Evolutionary conservation across 1,140 invertebrate species (phyloP), one percentile per base, ranked within the genome.

Genomic region (Pollicipes pollicipes): DNA sequence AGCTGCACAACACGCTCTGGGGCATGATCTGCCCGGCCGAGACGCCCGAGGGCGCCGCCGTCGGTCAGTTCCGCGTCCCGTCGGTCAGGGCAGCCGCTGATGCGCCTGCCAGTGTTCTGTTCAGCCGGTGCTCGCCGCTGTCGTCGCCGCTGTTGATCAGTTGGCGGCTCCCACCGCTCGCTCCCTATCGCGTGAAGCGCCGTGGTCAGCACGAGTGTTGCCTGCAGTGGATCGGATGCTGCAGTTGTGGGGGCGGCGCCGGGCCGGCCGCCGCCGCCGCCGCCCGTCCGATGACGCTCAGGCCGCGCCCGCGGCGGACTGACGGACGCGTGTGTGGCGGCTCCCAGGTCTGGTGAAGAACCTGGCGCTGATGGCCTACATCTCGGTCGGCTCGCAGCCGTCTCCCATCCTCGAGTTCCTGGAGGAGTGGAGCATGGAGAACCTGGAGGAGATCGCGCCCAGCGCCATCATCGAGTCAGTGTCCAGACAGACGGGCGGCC

Each of bases 391-490:
- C 71, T 97, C 93, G 66, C 93, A 98, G 79, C 95, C 96, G 0
- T 96, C 94, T 10, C 96, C 96, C 0, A 98, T 99, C 82, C 81
- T 99, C 4, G 96, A 99, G 83, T 99, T 99, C 84, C 95, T 99
- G 85, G 96, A 99, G 79, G 96, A 99, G 80, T 99, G 97, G 97
- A 96, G 93, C 71, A 99, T 99, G 97, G 97, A 99, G 82, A 99
- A 98, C 81, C 83, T 99, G 67, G 96, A 98, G 83, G 95, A 98
- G 85, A 96, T 97, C 76, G 93, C 93, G 0, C 93, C 94, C 0
- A 95, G 91, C 37, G 91, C 93, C 2, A 97, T 97, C 78, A 90
- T 90, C 26, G 92, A 97, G 72, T 74, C 70, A 63, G 71, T 72
- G 1, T 29, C 13, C n/a, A n/a, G n/a, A n/a, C n/a, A n/a, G n/a